A percentile compares a stretch with the other conserved stretches of the same genome.
These are phyloP conservation scores for Ormyrus thymus DNA, from an alignment of 2,888 invertebrate species.

Conservation along the genomic window DNA sequence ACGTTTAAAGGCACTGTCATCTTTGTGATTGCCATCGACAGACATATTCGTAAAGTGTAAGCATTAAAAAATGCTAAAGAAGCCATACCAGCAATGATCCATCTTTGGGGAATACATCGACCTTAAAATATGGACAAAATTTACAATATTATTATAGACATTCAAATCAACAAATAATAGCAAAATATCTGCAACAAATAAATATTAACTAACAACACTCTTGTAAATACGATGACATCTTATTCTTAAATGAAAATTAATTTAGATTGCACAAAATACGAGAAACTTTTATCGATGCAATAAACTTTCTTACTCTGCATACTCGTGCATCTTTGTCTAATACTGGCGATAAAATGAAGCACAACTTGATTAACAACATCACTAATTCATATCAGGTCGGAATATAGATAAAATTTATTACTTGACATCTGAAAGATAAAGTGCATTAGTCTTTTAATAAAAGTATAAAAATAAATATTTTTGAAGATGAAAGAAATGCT, in stretches of 20 bases:
- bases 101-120: constrained; percentile 50
- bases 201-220: constrained; percentile 18
- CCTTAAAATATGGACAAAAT: constrained; percentile 17
- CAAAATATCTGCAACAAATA: neutral
- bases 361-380: too few species aligned
- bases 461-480: too few species aligned
- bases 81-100: constrained; percentile 76
- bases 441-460: too few species aligned
- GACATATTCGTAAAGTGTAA: constrained; percentile 82
- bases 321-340: too few species aligned
- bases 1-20: constrained; percentile 75
- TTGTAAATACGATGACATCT: constrained; percentile 15
- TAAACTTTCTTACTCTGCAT: too few species aligned
- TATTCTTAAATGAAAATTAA: neutral
- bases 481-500: too few species aligned
- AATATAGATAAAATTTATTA: too few species aligned
- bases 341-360: too few species aligned
- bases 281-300: neutral
- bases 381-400: too few species aligned
- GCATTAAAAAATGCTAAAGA: constrained; percentile 82
- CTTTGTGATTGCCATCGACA: constrained; percentile 82
- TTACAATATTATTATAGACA: neutral
- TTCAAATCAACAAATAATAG: neutral
- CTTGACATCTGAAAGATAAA: too few species aligned
- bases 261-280: neutral